Percentiles rank a stretch among this genome's conserved stretches.
These are phyloP conservation scores for Xenus cinereus DNA, from an alignment of 2,113 vertebrate genomes.

Conservation along the genomic window DNA sequence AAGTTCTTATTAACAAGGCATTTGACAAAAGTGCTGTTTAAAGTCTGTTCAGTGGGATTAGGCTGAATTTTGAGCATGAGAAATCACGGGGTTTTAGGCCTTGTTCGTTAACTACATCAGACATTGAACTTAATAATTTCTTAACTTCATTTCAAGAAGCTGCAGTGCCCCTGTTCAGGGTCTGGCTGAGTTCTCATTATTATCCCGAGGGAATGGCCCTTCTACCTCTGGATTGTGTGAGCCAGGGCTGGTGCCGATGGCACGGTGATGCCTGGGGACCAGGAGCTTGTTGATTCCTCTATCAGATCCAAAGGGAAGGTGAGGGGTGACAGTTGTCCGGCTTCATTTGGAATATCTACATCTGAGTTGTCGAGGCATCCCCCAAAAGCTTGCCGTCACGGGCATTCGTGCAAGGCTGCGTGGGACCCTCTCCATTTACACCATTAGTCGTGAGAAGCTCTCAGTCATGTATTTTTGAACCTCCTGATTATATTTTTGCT, in stretches of 20 bases:
- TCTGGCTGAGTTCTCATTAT: background rate
- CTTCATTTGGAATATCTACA: background rate
- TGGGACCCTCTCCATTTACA: background rate
- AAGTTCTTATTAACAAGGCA: background rate
- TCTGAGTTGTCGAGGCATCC: background rate
- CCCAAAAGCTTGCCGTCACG: fast-evolving
- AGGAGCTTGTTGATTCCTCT: background rate
- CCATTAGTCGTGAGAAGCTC: background rate
- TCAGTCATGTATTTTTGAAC: background rate
- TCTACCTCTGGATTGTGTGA: background rate
- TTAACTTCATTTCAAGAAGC: background rate
- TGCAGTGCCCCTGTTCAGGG: background rate
- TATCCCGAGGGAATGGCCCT: background rate
- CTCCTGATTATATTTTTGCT: background rate
- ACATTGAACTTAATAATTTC: fast-evolving
- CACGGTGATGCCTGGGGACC: fast-evolving
- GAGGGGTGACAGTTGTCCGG: background rate
- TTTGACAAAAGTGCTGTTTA: background rate
- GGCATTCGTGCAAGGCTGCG: background rate
- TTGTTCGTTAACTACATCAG: fast-evolving
- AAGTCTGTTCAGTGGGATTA: background rate
- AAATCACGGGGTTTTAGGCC: background rate
- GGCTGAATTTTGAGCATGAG: background rate
- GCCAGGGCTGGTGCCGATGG: background rate
- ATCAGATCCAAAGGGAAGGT: background rate